These are phyloP conservation scores for Anniella stebbinsi DNA, from an alignment of 2,797 vertebrate genomes.

Conservation along the genomic window DNA sequence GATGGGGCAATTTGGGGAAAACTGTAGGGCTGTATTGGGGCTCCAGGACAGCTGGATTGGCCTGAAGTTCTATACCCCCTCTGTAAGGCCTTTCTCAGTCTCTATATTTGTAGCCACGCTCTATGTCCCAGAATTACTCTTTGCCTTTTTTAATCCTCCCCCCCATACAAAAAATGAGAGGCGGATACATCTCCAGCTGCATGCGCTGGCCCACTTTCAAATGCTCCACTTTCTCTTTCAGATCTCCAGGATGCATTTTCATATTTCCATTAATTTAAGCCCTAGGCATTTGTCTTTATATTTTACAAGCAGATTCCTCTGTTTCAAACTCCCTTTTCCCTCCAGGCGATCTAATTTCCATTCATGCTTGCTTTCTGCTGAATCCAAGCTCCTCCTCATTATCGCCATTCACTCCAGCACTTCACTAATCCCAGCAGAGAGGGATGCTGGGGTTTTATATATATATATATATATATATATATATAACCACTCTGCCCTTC, in stretches of 20 bases:
- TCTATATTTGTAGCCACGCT: neutral
- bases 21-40: too few relatives aligned
- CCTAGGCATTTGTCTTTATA: neutral
- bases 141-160: neutral
- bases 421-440: neutral
- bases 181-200: neutral
- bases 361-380: fast-evolving
- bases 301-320: neutral
- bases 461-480: neutral
- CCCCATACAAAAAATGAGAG: neutral
- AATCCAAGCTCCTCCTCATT: neutral
- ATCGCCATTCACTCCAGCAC: neutral
- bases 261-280: constrained; percentile 18
- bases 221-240: constrained; percentile 1
- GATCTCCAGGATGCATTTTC: neutral
- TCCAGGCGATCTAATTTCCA: neutral
- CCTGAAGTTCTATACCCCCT: neutral
- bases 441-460: fast-evolving
- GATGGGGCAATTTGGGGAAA: too few relatives aligned
- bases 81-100: too few relatives aligned
- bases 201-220: neutral
- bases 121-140: neutral
- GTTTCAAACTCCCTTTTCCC: constrained; percentile 17
- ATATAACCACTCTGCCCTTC: fast-evolving
- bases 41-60: too few relatives aligned